phyloP scores from a whole-genome alignment of 2,797 vertebrate genomes.

The Anguilla megastoma region DNA sequence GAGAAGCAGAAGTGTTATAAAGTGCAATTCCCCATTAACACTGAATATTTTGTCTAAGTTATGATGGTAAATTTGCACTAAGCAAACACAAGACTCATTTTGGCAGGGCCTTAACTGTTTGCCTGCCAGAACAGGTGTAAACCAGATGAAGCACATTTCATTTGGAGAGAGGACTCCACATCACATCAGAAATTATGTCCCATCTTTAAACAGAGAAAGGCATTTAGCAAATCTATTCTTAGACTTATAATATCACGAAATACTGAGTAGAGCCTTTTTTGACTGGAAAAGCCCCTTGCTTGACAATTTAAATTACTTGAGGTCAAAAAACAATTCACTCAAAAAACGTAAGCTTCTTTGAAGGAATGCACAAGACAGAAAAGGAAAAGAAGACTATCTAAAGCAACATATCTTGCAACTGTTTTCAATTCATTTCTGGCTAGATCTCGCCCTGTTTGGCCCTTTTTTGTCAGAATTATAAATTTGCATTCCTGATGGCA shows the following conservation, averaged over 20 bases:
- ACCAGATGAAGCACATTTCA: background rate
- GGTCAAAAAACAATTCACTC: background rate
- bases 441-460: background rate
- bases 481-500: background rate
- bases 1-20: too few relatives aligned
- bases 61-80: background rate
- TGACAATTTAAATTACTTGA: conserved; percentile 3
- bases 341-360: background rate
- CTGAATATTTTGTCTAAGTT: background rate
- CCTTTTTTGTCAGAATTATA: background rate
- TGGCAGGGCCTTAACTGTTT: background rate
- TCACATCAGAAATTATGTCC: background rate
- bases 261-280: background rate
- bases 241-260: background rate
- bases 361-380: background rate
- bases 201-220: background rate
- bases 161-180: background rate
- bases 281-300: background rate
- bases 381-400: background rate
- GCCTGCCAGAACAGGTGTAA: background rate
- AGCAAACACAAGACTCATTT: background rate
- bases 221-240: background rate
- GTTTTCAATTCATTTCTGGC: background rate
- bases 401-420: background rate
- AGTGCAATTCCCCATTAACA: too few relatives aligned